Percentiles rank a stretch among this genome's conserved stretches.
Conservation (phyloP, 2,797 vertebrate species). For the Antrozous pallidus region DNA sequence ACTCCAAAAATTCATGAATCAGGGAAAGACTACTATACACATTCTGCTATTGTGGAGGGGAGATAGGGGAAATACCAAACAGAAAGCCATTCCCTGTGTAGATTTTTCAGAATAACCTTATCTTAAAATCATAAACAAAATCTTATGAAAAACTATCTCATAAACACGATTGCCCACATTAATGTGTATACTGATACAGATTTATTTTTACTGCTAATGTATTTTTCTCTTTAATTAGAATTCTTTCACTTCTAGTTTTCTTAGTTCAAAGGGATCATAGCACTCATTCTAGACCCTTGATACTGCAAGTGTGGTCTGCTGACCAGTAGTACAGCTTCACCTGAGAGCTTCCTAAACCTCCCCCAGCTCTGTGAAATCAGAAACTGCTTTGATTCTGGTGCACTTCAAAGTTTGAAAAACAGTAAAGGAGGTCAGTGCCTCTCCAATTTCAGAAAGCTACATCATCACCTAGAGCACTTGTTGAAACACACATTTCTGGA, state of each 20-base stretch:
- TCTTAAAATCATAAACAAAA: not conserved
- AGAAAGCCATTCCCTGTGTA: not conserved
- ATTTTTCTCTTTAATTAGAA: not conserved
- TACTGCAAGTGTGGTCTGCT: not conserved
- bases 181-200: not conserved
- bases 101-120: conserved; percentile 6
- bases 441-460: not conserved
- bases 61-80: not conserved
- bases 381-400: not conserved
- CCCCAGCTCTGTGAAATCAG: not conserved
- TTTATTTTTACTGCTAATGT: not conserved
- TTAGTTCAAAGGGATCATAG: not conserved
- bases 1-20: conserved; percentile 23
- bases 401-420: not conserved
- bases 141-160: not conserved
- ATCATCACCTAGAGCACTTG: not conserved
- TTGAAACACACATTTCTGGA: not conserved
- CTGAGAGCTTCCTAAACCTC: not conserved
- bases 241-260: not conserved
- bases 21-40: not conserved
- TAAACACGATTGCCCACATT: not conserved
- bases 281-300: not conserved
- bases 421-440: not conserved
- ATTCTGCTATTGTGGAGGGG: not conserved
- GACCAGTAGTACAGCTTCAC: not conserved